phyloP scores from a whole-genome alignment of 1,140 invertebrate genomes.

The Adoxophyes honmai region DNA sequence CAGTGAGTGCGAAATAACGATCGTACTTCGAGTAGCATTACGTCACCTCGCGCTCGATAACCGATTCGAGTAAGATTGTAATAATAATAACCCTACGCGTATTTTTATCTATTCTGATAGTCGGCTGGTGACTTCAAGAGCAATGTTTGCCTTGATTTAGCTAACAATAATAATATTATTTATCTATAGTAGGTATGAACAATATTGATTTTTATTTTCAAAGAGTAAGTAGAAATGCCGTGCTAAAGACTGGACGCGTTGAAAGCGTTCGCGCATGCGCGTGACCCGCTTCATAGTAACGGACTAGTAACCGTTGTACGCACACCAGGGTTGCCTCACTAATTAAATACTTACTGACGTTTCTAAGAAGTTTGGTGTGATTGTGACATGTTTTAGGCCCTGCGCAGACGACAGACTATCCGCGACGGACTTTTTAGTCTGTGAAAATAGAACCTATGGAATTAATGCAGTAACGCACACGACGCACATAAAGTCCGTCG shows the following conservation, averaged over 20 bases:
- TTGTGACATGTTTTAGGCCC: too few relatives aligned
- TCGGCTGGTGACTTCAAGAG: background rate
- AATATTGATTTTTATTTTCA: background rate
- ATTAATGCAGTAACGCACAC: too few relatives aligned
- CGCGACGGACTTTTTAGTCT: too few relatives aligned
- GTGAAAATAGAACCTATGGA: too few relatives aligned
- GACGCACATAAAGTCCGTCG: too few relatives aligned
- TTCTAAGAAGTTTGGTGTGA: too few relatives aligned
- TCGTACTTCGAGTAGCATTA: background rate
- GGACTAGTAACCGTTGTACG: constrained; percentile 59
- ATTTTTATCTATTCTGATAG: background rate
- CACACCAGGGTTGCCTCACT: background rate
- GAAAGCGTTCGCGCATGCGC: constrained; percentile 58
- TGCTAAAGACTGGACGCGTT: constrained; percentile 39
- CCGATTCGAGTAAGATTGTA: background rate
- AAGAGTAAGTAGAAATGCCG: background rate
- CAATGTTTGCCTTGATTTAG: background rate
- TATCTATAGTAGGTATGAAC: too few relatives aligned
- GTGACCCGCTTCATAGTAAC: constrained; percentile 66
- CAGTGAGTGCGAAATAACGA: background rate
- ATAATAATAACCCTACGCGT: background rate
- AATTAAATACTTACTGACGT: background rate
- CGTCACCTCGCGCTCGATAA: background rate
- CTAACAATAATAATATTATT: too few relatives aligned
- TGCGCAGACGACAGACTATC: too few relatives aligned